Base-by-base conservation (phyloP, 1,140 invertebrate genomes). In the Tribolium castaneum region DNA sequence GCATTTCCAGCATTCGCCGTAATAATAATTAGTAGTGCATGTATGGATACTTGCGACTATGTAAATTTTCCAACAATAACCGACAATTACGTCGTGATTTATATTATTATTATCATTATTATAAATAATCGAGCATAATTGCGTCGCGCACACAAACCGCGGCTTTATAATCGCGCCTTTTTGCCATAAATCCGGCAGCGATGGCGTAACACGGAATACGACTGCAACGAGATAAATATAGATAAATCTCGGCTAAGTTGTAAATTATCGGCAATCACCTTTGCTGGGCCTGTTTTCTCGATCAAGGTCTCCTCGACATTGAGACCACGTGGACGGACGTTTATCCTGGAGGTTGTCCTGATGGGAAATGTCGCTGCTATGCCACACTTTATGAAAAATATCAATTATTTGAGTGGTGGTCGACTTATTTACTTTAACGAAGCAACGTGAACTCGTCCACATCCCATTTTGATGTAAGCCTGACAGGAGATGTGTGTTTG, bases 401-500 rank as follows among this genome's bases (percentile, higher is more conserved):
- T 10, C 1, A 50, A 50, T 19, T 19, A 19, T 50, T n/a, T 50
- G 13, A 30, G 5, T 30, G 25, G 25, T 45, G n/a, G 4, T 34
- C 13, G 14, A 9, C 10, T 66, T 35, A 14, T 66, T 66, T 66
- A 30, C 13, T 34, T 34, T 34, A 12, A 22, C 14, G 12, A 22
- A 30, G 54, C 19, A 25, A 59, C 22, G 54, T 59, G 54, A 59
- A 66, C 59, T 12, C 10, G 59, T 39, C 1, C 22, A 66, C n/a
- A 39, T 59, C 10, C 59, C 12, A 35, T 35, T 80, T 76, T 75
- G 77, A 78, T 59, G 56, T 56, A 54, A 77, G 51, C 54, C 74
- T 76, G 78, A 81, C 80, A 72, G 75, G 76, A 62, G 76, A 56
- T 66, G 66, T 81, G 39, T 76, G 70, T 82, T 82, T 82, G 73